These are phyloP conservation scores for Proteles cristata DNA, from an alignment of 2,113 vertebrate species.

Conservation along the genomic window DNA sequence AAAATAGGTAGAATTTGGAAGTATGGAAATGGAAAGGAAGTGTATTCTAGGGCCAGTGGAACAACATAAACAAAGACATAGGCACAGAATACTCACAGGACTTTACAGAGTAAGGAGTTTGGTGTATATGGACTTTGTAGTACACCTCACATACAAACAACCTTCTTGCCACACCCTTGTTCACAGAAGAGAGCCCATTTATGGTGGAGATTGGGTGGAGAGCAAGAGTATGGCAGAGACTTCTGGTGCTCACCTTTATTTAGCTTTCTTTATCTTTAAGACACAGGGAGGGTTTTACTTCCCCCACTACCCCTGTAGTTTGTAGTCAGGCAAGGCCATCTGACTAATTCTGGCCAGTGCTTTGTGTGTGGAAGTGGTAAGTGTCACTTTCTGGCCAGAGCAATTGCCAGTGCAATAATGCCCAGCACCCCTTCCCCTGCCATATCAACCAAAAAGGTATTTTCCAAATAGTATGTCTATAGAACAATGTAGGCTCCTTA, in stretches of 20 bases:
- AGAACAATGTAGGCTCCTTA: neutral
- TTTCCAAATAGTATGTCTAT: neutral
- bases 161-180: neutral
- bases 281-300: neutral
- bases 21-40: neutral
- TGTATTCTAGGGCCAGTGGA: neutral
- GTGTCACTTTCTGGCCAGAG: neutral
- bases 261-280: neutral
- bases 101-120: neutral
- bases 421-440: neutral
- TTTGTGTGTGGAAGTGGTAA: neutral
- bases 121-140: neutral
- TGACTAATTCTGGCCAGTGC: conserved; percentile 1
- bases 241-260: neutral
- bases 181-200: neutral
- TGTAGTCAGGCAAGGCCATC: neutral
- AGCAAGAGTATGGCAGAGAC: neutral
- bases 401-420: neutral
- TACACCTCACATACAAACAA: fast-evolving
- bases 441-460: neutral
- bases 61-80: neutral
- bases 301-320: neutral
- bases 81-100: neutral
- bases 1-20: conserved; percentile 12
- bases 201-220: neutral